Conservation (phyloP, 2,888 invertebrate species). For the Pteria penguin region DNA sequence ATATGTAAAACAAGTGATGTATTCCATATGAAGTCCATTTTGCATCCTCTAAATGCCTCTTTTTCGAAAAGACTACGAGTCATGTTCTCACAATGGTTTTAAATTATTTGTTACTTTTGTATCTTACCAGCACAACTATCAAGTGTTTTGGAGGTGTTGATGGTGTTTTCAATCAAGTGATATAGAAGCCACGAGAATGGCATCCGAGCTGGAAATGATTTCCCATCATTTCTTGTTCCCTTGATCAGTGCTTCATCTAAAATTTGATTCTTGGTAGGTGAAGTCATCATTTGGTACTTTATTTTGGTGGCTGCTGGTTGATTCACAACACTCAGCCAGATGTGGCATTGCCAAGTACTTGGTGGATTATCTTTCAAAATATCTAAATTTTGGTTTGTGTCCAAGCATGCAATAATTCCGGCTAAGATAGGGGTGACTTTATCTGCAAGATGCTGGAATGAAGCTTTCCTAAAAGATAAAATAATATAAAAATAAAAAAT, state of each 20-base stretch:
- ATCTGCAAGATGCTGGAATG: constrained; percentile 63
- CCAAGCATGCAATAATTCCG: constrained; percentile 68
- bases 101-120: too few relatives aligned
- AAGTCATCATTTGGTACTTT: constrained; percentile 56
- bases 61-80: too few relatives aligned
- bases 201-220: constrained; percentile 51
- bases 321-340: constrained; percentile 68
- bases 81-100: too few relatives aligned
- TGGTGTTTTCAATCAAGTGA: constrained; percentile 47
- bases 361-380: constrained; percentile 41
- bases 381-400: constrained; percentile 73
- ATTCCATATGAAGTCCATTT: too few relatives aligned
- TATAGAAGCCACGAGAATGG: constrained; percentile 74
- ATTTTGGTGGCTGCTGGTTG: constrained; percentile 50
- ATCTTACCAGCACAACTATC: constrained; percentile 4
- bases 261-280: constrained; percentile 55
- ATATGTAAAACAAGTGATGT: too few relatives aligned
- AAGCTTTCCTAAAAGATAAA: constrained; percentile 68
- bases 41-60: too few relatives aligned
- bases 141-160: constrained; percentile 28
- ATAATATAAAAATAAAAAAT: too few relatives aligned
- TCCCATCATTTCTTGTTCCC: constrained; percentile 58
- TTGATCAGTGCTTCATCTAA: constrained; percentile 62
- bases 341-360: constrained; percentile 56
- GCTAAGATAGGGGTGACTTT: constrained; percentile 71